Base-by-base conservation (phyloP, 2,113 vertebrate genomes). In the Xenopus borealis region DNA sequence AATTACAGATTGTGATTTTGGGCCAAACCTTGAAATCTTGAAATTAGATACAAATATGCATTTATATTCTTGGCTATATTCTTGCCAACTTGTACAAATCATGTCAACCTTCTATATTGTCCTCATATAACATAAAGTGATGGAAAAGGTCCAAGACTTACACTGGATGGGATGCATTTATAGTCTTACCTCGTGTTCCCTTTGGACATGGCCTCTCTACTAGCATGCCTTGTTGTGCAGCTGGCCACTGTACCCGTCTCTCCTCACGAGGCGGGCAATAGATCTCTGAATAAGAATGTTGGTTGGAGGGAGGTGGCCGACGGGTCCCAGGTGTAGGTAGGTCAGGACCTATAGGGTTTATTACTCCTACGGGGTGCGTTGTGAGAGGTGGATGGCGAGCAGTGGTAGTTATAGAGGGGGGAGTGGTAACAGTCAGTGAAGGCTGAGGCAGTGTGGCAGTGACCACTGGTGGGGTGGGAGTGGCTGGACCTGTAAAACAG, bases 141-240 rank as follows among this genome's bases (percentile, higher is more conserved):
- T 47, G 10, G 12, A 47, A 47, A 45, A 50, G 62, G 23, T 30
- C 4, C 3, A 13, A 50, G 11, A 13, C 10, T 10, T 13, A 50
- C 3, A 50, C 13, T 16, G 10, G 47, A 13, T 16, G 14, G 47
- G 12, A 16, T 50, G 47, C 47, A 9, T 50, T 13, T 16, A 55
- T n/a, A n/a, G 9, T 18, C 84, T 91, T 75, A 97, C 95, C 95
- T 61, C 94, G 85, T 5, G 95, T 95, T 30, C 95, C 95, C 85
- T 96, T 96, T 50, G 95, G 95, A 80, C 94, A 96, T 0, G 95
- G 95, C 12, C 95, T 90, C 68, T 96, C 95, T 19, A 96, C 94
- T 3, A 93, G 91, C 86, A 95, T 94, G 47, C 94, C 94, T 79
- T 91, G 90, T 81, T 94, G 93, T 0, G 94, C 94, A 78, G 89